Evolutionary conservation across 1,140 invertebrate genomes (phyloP).

Genomic region (Bombus polaris): DNA sequence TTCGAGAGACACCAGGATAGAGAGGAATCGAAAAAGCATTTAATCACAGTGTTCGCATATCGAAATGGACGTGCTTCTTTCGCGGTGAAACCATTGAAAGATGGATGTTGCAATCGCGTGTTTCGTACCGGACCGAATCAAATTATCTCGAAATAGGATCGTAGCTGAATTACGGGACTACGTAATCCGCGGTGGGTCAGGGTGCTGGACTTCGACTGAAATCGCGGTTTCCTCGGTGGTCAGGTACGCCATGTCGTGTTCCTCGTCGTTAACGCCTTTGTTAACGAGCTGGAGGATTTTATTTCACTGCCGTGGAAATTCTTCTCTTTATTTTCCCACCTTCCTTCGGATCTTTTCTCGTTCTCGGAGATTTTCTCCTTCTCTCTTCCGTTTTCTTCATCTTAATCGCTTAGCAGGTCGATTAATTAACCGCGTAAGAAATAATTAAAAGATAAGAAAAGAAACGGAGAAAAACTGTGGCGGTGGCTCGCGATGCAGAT

Average conservation of each 20-base stretch:
- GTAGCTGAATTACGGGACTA: slow-evolving; percentile 31
- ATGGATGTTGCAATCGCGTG: slow-evolving; percentile 37
- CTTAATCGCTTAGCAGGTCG: neutral
- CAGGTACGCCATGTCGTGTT: neutral
- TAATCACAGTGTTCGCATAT: neutral
- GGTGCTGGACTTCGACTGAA: neutral
- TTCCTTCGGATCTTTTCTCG: neutral
- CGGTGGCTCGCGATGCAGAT: slow-evolving; percentile 16
- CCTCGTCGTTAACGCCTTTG: neutral
- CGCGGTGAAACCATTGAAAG: slow-evolving; percentile 22
- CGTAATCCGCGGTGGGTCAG: slow-evolving; percentile 4
- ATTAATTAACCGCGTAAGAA: slow-evolving; percentile 34
- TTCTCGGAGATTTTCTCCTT: neutral
- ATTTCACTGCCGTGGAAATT: neutral
- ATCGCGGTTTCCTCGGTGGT: neutral
- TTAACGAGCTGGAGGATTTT: slow-evolving; percentile 17
- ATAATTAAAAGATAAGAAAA: slow-evolving; percentile 39
- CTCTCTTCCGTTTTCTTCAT: neutral
- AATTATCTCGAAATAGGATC: slow-evolving; percentile 48
- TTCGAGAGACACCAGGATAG: neutral
- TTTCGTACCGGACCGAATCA: slow-evolving; percentile 36
- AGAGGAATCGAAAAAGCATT: neutral
- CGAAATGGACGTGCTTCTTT: neutral
- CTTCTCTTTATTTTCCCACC: neutral
- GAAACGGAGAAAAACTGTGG: slow-evolving; percentile 9